Evolutionary conservation across 2,113 vertebrate genomes (phyloP).

Genomic region (Gavia stellata): DNA sequence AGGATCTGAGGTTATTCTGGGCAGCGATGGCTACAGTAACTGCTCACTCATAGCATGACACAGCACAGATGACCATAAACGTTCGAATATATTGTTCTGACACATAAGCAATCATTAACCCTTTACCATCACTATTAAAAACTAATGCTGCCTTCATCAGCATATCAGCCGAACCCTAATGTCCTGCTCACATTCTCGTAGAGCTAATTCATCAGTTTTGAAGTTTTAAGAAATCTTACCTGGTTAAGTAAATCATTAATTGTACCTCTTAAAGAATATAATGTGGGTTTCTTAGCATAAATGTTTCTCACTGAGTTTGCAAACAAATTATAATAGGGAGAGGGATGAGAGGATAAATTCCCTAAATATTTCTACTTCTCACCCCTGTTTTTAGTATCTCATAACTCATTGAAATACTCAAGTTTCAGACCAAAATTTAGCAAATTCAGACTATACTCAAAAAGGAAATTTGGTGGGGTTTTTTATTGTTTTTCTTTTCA

Average conservation of each 20-base stretch:
- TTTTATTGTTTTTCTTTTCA: not conserved
- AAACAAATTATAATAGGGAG: not conserved
- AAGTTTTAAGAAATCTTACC: not conserved
- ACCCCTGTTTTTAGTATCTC: not conserved
- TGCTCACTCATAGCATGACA: not conserved
- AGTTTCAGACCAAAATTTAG: not conserved
- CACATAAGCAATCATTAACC: not conserved
- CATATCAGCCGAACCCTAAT: not conserved
- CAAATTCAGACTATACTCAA: not conserved
- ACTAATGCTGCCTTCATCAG: not conserved
- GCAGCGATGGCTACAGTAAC: not conserved
- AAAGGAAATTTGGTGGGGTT: not conserved
- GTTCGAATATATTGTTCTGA: not conserved
- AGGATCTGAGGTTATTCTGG: not conserved
- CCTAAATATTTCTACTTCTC: not conserved
- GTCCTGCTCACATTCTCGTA: not conserved
- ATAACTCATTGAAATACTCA: not conserved
- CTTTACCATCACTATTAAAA: not conserved
- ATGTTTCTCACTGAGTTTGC: not conserved
- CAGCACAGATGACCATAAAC: not conserved
- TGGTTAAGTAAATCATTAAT: not conserved
- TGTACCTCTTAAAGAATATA: not conserved
- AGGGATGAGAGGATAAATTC: not conserved
- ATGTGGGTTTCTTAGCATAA: not conserved
- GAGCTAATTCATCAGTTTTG: not conserved